Base-by-base conservation (phyloP, 2,797 vertebrate species). In the Sebastolobus altivelis region DNA sequence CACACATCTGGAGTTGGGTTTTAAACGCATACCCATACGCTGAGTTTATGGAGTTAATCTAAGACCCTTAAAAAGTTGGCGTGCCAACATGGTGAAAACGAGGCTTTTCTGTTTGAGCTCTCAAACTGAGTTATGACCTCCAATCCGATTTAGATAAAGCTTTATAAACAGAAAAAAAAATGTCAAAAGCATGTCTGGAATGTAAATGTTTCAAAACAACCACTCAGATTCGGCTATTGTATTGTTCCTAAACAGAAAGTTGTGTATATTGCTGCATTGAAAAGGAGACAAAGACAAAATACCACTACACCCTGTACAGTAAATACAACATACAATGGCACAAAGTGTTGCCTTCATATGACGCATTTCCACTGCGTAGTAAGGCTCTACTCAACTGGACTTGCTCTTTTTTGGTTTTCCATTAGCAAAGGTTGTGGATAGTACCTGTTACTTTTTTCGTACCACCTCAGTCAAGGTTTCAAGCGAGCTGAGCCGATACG, bases 201-300 rank as follows among this genome's bases (percentile, higher is more conserved):
- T 88, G 75, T 81, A 79, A 80, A 75, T 68, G 86, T 83, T 83
- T 86, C 59, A 80, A 83, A 92, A 80, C 61, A 86, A 54, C 14
- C 37, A 62, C 61, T 75, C 29, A 75, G 27, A 67, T 73, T 88
- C 69, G 31, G 37, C 31, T 16, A 46, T 68, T 80, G 49, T 65
- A 10, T 81, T 84, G 74, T 67, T 58, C 11, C 60, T 16, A 37
- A 80, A 63, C 9, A 68, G 10, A 73, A 72, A 71, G 29, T 55
- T 37, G 14, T 13, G 37, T 27, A 12, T 16, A 69, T 72, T 27
- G 29, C 31, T 29, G 67, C 35, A 54, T n/a, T 74, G 33, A 86
- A 70, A 80, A 75, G 7, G 10, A 80, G 38, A 72, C 22, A 65
- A 65, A 65, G 18, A 16, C 59, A 22, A 79, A 35, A 52, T 8